These are phyloP conservation scores for Aphelinus certus DNA, from an alignment of 1,140 invertebrate species.

Conservation along the genomic window DNA sequence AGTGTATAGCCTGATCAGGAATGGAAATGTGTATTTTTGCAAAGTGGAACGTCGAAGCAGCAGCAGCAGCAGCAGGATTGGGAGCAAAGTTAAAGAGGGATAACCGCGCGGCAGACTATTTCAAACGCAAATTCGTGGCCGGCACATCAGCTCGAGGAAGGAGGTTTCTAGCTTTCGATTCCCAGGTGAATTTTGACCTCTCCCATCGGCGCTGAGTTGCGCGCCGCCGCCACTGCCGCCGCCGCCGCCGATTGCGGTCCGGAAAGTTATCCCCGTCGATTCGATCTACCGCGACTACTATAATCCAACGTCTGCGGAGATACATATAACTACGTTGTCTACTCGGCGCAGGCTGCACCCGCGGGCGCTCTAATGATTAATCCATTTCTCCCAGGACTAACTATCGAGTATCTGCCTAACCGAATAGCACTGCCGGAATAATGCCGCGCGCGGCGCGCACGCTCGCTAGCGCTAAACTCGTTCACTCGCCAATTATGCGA, in stretches of 20 bases:
- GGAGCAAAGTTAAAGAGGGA: constrained; percentile 15
- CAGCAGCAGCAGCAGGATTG: no score
- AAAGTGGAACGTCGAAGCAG: no score
- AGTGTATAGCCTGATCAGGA: no score
- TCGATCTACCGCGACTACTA: constrained; percentile 42
- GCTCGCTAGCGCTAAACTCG: constrained; percentile 5
- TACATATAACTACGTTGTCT: constrained; percentile 31
- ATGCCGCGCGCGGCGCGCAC: no score
- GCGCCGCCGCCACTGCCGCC: not conserved
- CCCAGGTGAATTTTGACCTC: constrained; percentile 43
- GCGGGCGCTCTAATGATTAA: constrained; percentile 36
- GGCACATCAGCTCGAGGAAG: constrained; percentile 25
- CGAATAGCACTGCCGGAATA: constrained; percentile 5
- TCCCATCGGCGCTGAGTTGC: constrained; percentile 25
- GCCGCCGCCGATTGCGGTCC: constrained; percentile 46
- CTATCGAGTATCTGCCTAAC: constrained; percentile 36
- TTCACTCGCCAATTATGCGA: constrained; percentile 11
- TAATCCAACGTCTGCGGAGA: constrained; percentile 44
- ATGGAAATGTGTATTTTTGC: no score
- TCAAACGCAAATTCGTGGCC: constrained; percentile 52
- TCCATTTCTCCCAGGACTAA: constrained; percentile 34
- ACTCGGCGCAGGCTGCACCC: not conserved
- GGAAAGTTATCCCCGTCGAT: constrained; percentile 50
- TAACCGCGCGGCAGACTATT: constrained; percentile 43
- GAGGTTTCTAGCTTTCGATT: constrained; percentile 43